Percentiles rank a stretch among this genome's conserved stretches.
Evolutionary conservation across 2,888 invertebrate genomes (phyloP).

Genomic region (Lasiommata megera): DNA sequence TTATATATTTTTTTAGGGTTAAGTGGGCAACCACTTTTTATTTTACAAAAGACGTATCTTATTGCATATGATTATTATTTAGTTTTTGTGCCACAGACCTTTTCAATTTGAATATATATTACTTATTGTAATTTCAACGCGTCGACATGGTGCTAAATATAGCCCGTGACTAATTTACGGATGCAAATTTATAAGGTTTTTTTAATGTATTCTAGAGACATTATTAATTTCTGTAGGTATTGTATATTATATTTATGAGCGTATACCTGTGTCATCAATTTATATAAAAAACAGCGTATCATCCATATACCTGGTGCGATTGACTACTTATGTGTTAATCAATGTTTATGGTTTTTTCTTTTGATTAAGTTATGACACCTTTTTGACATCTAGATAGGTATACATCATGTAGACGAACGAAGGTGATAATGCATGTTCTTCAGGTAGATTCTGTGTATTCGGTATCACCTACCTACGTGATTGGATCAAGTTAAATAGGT

Average conservation of each 20-base stretch:
- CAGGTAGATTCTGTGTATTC: constrained; percentile 26
- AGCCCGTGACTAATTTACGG: neutral
- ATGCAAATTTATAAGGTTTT: constrained; percentile 4
- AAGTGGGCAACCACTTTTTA: too few relatives aligned
- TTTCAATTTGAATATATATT: constrained; percentile 12
- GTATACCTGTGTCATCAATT: neutral
- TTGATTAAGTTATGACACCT: neutral
- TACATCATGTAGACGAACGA: neutral
- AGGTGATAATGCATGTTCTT: constrained; percentile 21
- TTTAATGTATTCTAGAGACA: neutral
- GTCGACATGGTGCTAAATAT: neutral
- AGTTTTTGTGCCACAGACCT: neutral
- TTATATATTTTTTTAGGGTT: too few relatives aligned
- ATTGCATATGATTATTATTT: too few relatives aligned
- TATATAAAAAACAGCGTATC: neutral
- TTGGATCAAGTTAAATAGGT: constrained; percentile 37
- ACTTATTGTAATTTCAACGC: neutral
- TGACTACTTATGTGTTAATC: neutral
- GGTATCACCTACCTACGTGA: constrained; percentile 33
- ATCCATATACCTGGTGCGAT: neutral
- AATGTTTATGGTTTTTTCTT: neutral
- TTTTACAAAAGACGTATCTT: too few relatives aligned
- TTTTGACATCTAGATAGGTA: neutral
- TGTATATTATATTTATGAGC: neutral
- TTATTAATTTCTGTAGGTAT: neutral